Conservation (phyloP, 2,888 invertebrate species). For the Aspidapion aeneum region DNA sequence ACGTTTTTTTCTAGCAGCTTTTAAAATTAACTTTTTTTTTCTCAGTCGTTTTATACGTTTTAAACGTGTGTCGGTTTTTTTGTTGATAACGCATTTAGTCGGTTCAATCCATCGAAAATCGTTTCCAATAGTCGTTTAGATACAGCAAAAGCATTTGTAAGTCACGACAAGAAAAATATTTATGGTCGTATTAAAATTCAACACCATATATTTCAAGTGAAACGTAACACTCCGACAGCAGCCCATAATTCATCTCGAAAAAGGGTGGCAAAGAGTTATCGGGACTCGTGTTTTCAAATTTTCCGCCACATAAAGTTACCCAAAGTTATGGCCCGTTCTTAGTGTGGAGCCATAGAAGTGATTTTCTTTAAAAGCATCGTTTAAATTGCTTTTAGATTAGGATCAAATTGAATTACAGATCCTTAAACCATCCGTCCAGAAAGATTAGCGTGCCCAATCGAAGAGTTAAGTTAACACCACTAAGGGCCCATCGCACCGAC, state of each 20-base stretch:
- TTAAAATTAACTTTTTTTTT: no score
- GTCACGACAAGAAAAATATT: conserved; percentile 5
- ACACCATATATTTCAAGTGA: conserved; percentile 24
- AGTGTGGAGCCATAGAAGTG: background rate
- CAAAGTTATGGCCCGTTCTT: background rate
- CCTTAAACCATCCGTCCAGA: no score
- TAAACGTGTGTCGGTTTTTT: no score
- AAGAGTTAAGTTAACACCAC: no score
- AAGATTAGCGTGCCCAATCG: no score
- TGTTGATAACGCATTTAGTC: no score
- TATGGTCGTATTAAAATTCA: conserved; percentile 23
- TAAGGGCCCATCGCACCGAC: no score
- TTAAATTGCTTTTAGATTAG: background rate
- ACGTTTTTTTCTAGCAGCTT: no score
- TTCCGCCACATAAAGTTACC: conserved; percentile 41
- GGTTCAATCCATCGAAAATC: background rate
- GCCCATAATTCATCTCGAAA: conserved; percentile 36
- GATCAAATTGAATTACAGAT: background rate
- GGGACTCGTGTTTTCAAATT: conserved; percentile 41
- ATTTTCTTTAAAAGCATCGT: background rate
- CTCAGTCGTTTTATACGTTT: no score
- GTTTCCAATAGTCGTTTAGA: background rate
- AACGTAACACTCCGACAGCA: conserved; percentile 20
- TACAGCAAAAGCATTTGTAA: conserved; percentile 2
- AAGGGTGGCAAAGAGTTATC: conserved; percentile 30